These are phyloP conservation scores for Sebastes vulpes DNA, from an alignment of 2,797 vertebrate genomes.

Conservation along the genomic window DNA sequence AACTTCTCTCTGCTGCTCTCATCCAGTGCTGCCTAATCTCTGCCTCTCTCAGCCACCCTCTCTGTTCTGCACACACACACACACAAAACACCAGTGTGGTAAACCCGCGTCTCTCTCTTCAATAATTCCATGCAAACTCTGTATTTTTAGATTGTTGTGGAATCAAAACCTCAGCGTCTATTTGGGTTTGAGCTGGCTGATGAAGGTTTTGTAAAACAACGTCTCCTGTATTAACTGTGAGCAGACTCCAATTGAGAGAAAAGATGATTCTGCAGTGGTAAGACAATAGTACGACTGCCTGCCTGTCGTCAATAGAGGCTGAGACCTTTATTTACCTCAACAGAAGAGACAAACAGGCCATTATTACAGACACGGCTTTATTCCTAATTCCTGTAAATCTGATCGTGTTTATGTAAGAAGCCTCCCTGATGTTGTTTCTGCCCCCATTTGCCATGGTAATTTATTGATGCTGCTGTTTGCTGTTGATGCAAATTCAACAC, in stretches of 20 bases:
- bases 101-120: neutral
- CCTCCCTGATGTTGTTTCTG: constrained; percentile 2
- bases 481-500: constrained; percentile 13
- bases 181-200: constrained; percentile 11
- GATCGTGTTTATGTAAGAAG: constrained; percentile 11
- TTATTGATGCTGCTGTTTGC: constrained; percentile 7
- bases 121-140: neutral
- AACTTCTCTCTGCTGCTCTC: constrained; percentile 3
- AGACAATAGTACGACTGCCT: neutral
- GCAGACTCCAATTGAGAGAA: neutral
- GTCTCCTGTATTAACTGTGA: neutral
- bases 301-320: neutral
- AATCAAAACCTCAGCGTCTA: constrained; percentile 21
- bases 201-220: neutral
- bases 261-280: neutral
- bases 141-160: constrained; percentile 11
- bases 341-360: neutral
- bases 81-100: neutral
- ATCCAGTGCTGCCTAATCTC: constrained; percentile 1
- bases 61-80: neutral
- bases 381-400: constrained; percentile 11
- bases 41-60: constrained; percentile 3
- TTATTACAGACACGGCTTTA: neutral
- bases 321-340: neutral
- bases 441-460: constrained; percentile 1